Conservation (phyloP, 2,888 invertebrate genomes). For the Drosophila pseudotalamancana region DNA sequence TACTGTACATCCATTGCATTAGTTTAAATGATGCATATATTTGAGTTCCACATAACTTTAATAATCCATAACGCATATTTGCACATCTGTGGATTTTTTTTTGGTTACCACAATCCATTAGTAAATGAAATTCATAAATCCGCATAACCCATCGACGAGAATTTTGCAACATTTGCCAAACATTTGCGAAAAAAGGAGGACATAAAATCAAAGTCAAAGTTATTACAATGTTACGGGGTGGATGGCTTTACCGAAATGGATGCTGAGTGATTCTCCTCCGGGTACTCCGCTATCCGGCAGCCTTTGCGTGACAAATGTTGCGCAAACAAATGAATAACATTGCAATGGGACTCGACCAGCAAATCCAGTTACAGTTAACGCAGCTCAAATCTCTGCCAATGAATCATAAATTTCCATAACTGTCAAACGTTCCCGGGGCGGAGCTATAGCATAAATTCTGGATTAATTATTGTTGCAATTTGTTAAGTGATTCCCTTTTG, state of each 20-base stretch:
- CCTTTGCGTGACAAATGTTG: constrained; percentile 74
- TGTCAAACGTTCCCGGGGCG: constrained; percentile 56
- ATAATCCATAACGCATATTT: constrained; percentile 59
- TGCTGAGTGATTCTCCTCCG: constrained; percentile 51
- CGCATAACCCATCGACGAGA: constrained; percentile 35
- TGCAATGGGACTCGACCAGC: constrained; percentile 32
- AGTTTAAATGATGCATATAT: neutral
- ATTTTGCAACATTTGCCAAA: constrained; percentile 67
- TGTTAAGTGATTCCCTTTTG: constrained; percentile 35
- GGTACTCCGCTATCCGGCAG: constrained; percentile 19
- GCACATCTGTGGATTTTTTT: constrained; percentile 68
- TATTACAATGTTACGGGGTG: constrained; percentile 58
- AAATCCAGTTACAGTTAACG: constrained; percentile 34
- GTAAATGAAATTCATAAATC: constrained; percentile 80
- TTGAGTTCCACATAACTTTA: constrained; percentile 35
- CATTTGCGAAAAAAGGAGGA: constrained; percentile 32
- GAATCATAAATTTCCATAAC: constrained; percentile 78
- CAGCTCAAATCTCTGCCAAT: constrained; percentile 52
- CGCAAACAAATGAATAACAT: constrained; percentile 76
- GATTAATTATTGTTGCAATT: constrained; percentile 48
- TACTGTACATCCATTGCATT: too few species aligned
- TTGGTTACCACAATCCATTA: constrained; percentile 72
- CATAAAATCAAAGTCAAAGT: constrained; percentile 65
- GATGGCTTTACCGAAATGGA: constrained; percentile 24
- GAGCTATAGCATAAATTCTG: constrained; percentile 26